These are phyloP conservation scores for Charadrius vociferus DNA, from an alignment of 2,113 vertebrate genomes.

Conservation along the genomic window DNA sequence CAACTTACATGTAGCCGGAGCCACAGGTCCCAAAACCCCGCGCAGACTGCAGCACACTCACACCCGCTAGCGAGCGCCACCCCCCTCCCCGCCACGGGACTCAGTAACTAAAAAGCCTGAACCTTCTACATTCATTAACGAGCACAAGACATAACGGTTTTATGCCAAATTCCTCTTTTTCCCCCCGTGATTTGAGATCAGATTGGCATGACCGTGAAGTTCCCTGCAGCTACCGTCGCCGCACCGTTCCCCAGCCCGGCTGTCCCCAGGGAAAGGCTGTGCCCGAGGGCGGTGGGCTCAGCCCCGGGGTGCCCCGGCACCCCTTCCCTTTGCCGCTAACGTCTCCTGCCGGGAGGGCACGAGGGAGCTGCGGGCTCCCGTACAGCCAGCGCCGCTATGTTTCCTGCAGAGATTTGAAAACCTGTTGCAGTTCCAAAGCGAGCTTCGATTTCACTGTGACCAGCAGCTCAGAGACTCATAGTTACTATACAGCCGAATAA, in stretches of 20 bases:
- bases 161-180: constrained; percentile 49
- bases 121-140: constrained; percentile 1
- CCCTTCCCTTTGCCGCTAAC: neutral
- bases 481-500: constrained; percentile 80
- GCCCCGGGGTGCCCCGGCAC: neutral
- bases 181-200: neutral
- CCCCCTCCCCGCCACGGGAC: neutral
- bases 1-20: neutral
- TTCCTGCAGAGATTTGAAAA: constrained; percentile 70
- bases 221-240: neutral
- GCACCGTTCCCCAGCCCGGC: neutral
- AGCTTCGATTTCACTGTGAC: constrained; percentile 76
- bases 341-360: neutral
- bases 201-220: neutral
- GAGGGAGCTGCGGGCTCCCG: neutral
- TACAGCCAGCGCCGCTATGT: neutral
- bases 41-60: neutral
- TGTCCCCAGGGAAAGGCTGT: neutral
- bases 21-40: neutral
- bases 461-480: constrained; percentile 73
- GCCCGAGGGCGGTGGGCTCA: neutral
- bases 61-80: neutral
- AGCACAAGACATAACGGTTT: neutral
- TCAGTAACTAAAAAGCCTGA: neutral
- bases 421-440: constrained; percentile 57